Conservation (phyloP, 2,113 vertebrate genomes). For the Felis catus region DNA sequence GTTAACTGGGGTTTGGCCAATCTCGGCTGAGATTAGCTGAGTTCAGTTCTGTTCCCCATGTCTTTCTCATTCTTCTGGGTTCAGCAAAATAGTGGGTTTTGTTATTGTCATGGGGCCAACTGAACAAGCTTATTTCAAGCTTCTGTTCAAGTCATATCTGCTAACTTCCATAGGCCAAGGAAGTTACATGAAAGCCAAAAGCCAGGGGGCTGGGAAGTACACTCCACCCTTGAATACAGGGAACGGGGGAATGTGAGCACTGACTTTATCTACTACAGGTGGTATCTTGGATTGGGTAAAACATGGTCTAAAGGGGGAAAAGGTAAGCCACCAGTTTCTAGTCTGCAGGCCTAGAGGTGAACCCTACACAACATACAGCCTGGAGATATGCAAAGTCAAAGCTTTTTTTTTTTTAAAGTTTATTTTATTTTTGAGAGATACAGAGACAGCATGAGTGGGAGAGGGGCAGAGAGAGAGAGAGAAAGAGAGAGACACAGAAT, state of each 20-base stretch:
- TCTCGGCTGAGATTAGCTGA: too few species aligned
- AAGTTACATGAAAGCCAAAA: not conserved
- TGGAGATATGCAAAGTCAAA: not conserved
- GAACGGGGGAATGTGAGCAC: not conserved
- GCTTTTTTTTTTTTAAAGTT: not conserved
- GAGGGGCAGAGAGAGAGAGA: too few species aligned
- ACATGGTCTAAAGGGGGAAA: not conserved
- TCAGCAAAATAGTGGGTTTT: not conserved
- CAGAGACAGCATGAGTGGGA: too few species aligned
- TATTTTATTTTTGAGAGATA: too few species aligned
- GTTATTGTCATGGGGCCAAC: not conserved
- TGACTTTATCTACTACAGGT: not conserved
- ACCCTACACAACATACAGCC: not conserved
- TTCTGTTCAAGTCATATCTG: not conserved
- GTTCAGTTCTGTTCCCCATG: not conserved
- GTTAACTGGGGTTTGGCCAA: not conserved
- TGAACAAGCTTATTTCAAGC: not conserved
- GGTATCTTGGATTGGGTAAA: not conserved
- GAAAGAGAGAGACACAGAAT: too few species aligned
- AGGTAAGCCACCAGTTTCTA: not conserved
- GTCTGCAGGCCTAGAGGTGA: not conserved
- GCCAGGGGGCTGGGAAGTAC: not conserved
- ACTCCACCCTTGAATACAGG: not conserved
- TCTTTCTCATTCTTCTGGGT: not conserved
- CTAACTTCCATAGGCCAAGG: not conserved